Evolutionary conservation across 37 sponge, comb jelly and placozoan genomes (phyloP), one percentile per base, ranked within the genome.

Genomic region (Halichondria panicea): DNA sequence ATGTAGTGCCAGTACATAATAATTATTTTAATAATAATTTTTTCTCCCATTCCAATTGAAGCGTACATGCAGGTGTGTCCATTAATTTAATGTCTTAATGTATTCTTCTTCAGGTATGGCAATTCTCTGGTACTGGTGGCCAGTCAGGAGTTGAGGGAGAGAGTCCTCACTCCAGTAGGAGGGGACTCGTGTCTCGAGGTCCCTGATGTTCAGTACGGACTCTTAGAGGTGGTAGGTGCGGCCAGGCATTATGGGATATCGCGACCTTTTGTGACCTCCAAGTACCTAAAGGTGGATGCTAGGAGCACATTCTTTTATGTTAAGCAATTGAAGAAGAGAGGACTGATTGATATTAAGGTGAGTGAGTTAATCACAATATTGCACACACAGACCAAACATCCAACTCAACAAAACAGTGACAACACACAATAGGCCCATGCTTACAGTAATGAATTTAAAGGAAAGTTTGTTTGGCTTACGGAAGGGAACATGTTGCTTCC

Each of bases 251-350:
- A 39, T 19, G 91, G 91, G 13, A 53, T 84, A 22, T 31, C 65
- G 33, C 72, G 83, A 1, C 65, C 84, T 34, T 45, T 35, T 72
- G 13, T 83, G 43, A 84, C 84, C 28, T 46, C 50, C 35, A 68
- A 79, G 32, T 79, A 54, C 35, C 41, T 89, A 27, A 37, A 54
- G 75, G 77, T 81, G 43, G 90, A 89, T 46, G 63, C 76, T 0
- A 75, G 90, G n/a, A 89, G 81, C 63, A 71, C 78, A 37, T 89
- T 74, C 62, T 81, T 80, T 52, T 65, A 76, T 30, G 65, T 68
- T 33, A 74, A 74, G 71, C 2, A 13, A 2, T 50, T 89, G 37
- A 34, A 21, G 32, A 24, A 36, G 13, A 32, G 22, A 27, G 65
- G 64, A 18, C 41, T 80, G 0, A 8, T 89, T 2, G 24, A 40